A percentile compares a stretch with the other conserved stretches of the same genome.
Conservation (phyloP, 1,140 invertebrate genomes). For the Drosophila tani region DNA sequence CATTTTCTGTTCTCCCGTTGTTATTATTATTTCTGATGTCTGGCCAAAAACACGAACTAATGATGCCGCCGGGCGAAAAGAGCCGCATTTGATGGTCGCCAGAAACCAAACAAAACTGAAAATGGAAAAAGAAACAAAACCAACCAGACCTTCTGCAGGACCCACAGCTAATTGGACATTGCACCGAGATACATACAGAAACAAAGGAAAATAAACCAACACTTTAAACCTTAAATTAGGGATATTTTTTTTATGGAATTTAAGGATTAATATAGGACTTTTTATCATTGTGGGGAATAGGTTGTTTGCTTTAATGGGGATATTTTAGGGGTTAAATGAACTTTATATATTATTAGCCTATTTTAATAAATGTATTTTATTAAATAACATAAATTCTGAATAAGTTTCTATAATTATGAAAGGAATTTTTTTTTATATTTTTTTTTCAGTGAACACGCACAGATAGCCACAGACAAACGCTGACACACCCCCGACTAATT, state of each 20-base stretch:
- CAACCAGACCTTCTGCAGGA: constrained; percentile 17
- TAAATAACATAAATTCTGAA: not conserved
- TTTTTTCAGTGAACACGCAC: not conserved
- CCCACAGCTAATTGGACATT: constrained; percentile 42
- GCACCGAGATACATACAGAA: not conserved
- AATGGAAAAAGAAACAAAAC: constrained; percentile 16
- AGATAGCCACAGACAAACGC: not conserved
- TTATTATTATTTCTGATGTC: constrained; percentile 44
- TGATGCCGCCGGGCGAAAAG: constrained; percentile 42
- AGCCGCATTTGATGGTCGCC: constrained; percentile 36
- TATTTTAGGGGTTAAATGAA: not conserved
- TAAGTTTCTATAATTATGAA: too few relatives aligned
- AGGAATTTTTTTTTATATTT: too few relatives aligned
- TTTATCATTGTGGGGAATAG: not conserved
- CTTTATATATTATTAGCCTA: not conserved
- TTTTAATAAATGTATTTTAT: not conserved
- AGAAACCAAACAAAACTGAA: constrained; percentile 9
- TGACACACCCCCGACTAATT: constrained; percentile 48
- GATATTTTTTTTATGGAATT: not conserved
- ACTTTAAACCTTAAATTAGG: not conserved
- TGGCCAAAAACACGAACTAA: constrained; percentile 28
- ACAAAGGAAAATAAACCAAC: not conserved
- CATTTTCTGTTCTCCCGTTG: constrained; percentile 14
- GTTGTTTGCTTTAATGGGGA: not conserved
- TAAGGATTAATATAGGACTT: too few relatives aligned